phyloP scores from a whole-genome alignment of 2,797 vertebrate genomes.

The Monodelphis domestica region DNA sequence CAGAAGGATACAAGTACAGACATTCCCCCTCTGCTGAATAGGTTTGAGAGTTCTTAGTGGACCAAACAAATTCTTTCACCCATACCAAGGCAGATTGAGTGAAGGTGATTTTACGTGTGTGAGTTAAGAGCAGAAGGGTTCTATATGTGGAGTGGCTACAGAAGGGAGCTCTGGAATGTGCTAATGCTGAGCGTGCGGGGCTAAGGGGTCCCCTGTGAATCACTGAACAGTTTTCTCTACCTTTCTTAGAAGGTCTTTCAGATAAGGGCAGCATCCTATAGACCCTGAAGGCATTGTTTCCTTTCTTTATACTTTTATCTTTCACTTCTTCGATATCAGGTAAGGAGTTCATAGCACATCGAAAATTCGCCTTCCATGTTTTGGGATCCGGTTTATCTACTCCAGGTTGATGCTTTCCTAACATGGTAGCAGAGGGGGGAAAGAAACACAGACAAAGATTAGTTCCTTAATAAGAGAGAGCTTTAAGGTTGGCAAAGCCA shows the following conservation, averaged over 20 bases:
- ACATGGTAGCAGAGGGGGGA: conserved; percentile 15
- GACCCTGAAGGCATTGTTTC: conserved; percentile 97
- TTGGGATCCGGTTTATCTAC: conserved; percentile 96
- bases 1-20: background rate
- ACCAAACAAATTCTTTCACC: background rate
- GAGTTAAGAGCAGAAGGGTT: background rate
- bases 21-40: background rate
- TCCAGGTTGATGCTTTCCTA: conserved; percentile 95
- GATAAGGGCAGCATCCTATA: conserved; percentile 95
- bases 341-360: conserved; percentile 99
- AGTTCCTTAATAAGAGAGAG: background rate
- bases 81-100: background rate
- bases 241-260: conserved; percentile 94
- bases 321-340: conserved; percentile 99
- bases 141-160: background rate
- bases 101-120: background rate
- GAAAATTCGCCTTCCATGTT: conserved; percentile 99
- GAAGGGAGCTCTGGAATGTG: background rate
- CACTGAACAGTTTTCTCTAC: conserved; percentile 80
- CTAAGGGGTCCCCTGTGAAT: background rate
- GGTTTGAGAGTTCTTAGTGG: conserved; percentile 21
- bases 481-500: background rate
- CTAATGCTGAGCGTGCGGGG: fast-evolving
- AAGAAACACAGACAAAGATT: background rate
- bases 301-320: conserved; percentile 99